Conservation (phyloP, 2,113 vertebrate species). For the Neoarius graeffei region DNA sequence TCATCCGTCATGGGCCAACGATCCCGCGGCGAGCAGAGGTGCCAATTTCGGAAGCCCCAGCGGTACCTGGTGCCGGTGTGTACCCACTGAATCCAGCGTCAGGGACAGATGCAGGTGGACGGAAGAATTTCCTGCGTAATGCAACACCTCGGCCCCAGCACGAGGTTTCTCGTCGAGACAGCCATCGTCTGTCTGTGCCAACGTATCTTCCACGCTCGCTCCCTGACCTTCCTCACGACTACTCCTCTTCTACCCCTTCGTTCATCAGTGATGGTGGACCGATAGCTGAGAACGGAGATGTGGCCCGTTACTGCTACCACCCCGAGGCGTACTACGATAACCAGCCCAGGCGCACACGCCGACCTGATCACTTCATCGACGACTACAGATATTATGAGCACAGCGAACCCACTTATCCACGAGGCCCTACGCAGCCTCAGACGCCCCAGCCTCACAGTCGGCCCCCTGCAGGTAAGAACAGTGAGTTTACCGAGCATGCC, state of each 20-base stretch:
- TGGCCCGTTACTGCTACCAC: constrained; percentile 79
- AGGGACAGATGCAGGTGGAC: constrained; percentile 76
- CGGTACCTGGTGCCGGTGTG: constrained; percentile 38
- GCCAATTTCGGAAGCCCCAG: constrained; percentile 74
- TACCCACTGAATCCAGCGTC: constrained; percentile 64
- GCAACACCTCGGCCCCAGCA: constrained; percentile 82
- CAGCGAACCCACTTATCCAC: constrained; percentile 84
- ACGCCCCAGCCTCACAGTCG: constrained; percentile 82
- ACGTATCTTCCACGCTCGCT: constrained; percentile 84
- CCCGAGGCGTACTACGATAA: constrained; percentile 84
- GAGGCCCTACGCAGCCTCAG: constrained; percentile 72
- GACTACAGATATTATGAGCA: constrained; percentile 90
- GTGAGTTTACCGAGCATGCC: constrained; percentile 37
- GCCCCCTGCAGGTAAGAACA: constrained; percentile 80
- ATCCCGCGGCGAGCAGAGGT: constrained; percentile 91
- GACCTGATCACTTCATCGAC: constrained; percentile 82
- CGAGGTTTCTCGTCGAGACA: constrained; percentile 86
- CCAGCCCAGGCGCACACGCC: constrained; percentile 59
- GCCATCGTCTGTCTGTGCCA: constrained; percentile 90
- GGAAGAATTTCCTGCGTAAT: constrained; percentile 86
- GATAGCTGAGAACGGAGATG: constrained; percentile 86
- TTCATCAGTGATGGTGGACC: constrained; percentile 82
- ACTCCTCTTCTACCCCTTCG: constrained; percentile 84
- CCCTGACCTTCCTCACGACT: constrained; percentile 87
- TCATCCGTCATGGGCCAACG: constrained; percentile 97